A percentile compares a stretch with the other conserved stretches of the same genome.
Conservation (phyloP, 2,797 vertebrate genomes). For the Mallotus villosus region DNA sequence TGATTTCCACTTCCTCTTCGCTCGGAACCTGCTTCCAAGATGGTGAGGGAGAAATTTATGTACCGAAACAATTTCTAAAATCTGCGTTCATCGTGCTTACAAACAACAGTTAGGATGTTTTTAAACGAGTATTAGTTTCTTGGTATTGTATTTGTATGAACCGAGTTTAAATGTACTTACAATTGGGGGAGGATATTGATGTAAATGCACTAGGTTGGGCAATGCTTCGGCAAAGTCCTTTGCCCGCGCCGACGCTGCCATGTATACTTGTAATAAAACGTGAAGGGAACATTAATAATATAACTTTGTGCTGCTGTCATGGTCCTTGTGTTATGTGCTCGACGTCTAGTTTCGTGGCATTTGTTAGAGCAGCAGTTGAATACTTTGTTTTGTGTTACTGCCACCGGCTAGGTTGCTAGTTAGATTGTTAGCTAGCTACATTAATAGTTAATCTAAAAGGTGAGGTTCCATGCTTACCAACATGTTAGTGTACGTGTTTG, state of each 20-base stretch:
- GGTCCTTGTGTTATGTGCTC: too few species aligned
- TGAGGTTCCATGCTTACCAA: too few species aligned
- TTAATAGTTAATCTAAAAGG: too few species aligned
- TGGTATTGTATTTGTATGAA: fast-evolving
- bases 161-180: fast-evolving
- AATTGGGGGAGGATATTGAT: not conserved
- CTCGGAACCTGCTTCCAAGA: constrained; percentile 77
- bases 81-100: constrained; percentile 52
- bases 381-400: too few species aligned
- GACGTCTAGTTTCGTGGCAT: too few species aligned
- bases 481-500: too few species aligned
- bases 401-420: too few species aligned
- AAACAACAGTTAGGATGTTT: fast-evolving
- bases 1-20: constrained; percentile 65
- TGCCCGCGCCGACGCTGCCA: not conserved
- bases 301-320: too few species aligned
- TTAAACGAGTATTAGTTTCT: fast-evolving
- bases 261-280: not conserved
- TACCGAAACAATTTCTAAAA: constrained; percentile 23
- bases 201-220: not conserved
- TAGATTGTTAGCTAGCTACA: too few species aligned
- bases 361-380: too few species aligned
- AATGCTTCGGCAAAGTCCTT: not conserved
- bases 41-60: constrained; percentile 64
- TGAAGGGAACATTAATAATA: too few species aligned